Conservation (phyloP, 2,113 vertebrate genomes). For the Muscicapa adusta region DNA sequence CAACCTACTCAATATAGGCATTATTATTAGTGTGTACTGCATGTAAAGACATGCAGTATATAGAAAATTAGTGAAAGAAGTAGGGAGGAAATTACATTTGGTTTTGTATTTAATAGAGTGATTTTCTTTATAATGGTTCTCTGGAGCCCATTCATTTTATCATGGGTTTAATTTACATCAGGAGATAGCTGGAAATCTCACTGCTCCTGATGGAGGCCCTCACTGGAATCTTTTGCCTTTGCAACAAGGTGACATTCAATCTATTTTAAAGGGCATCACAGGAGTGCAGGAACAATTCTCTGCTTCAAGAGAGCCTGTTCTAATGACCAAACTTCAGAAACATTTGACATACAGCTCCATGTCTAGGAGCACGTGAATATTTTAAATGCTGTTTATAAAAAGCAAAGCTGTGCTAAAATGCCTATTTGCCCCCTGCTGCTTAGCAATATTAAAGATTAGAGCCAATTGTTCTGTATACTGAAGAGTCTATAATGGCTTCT, state of each 20-base stretch:
- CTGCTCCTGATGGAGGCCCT: conserved; percentile 5
- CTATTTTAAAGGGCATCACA: not conserved
- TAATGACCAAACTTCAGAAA: conserved; percentile 42
- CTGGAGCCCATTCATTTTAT: conserved; percentile 10
- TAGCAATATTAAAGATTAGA: conserved; percentile 76
- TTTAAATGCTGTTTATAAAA: conserved; percentile 72
- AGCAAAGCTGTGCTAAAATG: conserved; percentile 69
- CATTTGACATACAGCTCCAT: conserved; percentile 15
- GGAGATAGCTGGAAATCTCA: not conserved
- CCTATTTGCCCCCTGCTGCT: conserved; percentile 70
- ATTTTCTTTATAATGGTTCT: conserved; percentile 20
- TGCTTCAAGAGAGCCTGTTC: not conserved
- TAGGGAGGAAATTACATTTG: not conserved
- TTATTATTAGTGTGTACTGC: not conserved
- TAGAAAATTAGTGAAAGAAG: conserved; percentile 28
- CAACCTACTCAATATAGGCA: not conserved
- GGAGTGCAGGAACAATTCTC: not conserved
- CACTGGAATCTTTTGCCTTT: not conserved
- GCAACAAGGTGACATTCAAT: not conserved
- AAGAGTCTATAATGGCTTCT: conserved; percentile 62
- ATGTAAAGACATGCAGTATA: not conserved
- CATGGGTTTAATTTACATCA: conserved; percentile 49
- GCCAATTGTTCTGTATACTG: conserved; percentile 67
- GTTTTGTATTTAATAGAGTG: conserved; percentile 13
- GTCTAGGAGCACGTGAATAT: conserved; percentile 30